Base-by-base conservation (phyloP, 92 coral and sea anemone species). In the Parazoanthus swiftii region DNA sequence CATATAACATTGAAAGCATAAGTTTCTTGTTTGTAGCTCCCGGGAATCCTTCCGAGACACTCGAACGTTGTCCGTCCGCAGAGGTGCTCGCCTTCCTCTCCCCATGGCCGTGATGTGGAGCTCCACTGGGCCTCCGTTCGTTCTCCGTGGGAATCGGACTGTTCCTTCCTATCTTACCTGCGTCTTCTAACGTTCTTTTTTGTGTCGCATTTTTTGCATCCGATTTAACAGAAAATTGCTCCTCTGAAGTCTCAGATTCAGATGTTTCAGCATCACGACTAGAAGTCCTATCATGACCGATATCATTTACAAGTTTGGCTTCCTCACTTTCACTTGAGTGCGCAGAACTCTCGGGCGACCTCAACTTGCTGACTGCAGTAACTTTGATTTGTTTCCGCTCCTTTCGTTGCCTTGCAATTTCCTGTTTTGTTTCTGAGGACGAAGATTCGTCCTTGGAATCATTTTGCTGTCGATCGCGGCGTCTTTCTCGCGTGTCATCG, bases 1-100 rank as follows among this genome's bases (percentile, higher is more conserved):
- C 97, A 85, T 95, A 95, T 23, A 95, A 79, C 98, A 95, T 95
- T 4, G 94, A 92, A 37, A 95, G 85, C 98, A 95, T 95, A 96
- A 95, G 93, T 88, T 95, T 95, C 82, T 93, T 95, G 80, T 95
- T 95, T 2, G 94, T 89, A 76, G 90, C 93, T 33, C 95, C 95
- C 4, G 95, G 95, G 63, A 92, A 95, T 5, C 95, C 94, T 82
- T 95, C 98, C 23, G 96, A 93, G 39, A 95, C 73, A 76, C 98
- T 95, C 13, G 93, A 83, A 0, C 98, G 89, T 33, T 95, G 91
- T 35, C 82, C 95, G 6, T 92, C 92, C 18, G 39, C 82, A 21
- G 72, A 18, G 21, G 50, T 15, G 37, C 83, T 86, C 38, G 4
- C 14, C 38, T 75, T 77, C 26, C 83, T 63, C 18, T 75, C 81